Conservation (phyloP, 2,888 invertebrate genomes). For the Miltochrista miniata region DNA sequence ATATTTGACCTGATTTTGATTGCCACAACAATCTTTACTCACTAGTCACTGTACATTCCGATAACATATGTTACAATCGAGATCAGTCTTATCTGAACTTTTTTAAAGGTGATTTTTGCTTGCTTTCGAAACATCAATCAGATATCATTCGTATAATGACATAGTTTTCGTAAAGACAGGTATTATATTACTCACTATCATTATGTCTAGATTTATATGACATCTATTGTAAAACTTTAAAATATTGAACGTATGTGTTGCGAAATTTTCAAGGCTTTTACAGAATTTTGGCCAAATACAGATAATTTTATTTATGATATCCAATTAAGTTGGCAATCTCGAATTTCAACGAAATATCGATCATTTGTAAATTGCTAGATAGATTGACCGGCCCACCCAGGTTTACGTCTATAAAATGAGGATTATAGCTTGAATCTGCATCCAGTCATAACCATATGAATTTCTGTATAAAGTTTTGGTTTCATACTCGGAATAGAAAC, state of each 20-base stretch:
- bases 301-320: no score
- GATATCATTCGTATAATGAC: conserved; percentile 46
- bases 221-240: conserved; percentile 9
- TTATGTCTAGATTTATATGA: conserved; percentile 49
- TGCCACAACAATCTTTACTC: conserved; percentile 46
- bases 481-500: no score
- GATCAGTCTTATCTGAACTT: conserved; percentile 29
- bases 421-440: background rate
- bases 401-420: no score
- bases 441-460: no score
- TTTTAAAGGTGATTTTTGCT: conserved; percentile 39
- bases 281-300: background rate
- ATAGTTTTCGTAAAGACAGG: conserved; percentile 43
- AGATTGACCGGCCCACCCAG: no score
- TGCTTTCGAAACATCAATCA: conserved; percentile 8
- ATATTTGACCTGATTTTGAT: conserved; percentile 70
- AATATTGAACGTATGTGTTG: conserved; percentile 3
- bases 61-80: conserved; percentile 42
- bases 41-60: conserved; percentile 47
- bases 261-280: conserved; percentile 7
- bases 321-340: background rate
- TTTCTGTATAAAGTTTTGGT: no score
- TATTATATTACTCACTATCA: conserved; percentile 41
- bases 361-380: background rate
- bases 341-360: background rate